A percentile compares a stretch with the other conserved stretches of the same genome.
Evolutionary conservation across 1,140 invertebrate genomes (phyloP).

Genomic region (Forficula auricularia): DNA sequence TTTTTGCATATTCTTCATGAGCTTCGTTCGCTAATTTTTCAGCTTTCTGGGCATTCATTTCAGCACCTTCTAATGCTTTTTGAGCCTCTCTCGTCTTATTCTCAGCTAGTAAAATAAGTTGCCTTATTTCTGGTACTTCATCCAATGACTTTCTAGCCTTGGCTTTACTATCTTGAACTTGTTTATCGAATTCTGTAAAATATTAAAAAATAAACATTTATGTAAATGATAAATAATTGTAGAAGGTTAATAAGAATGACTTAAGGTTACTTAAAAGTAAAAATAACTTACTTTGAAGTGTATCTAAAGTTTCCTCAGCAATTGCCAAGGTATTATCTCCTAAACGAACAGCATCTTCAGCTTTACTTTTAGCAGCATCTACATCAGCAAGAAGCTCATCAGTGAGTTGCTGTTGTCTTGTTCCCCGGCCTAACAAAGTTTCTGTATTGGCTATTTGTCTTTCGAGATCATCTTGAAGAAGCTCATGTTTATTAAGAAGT

Average conservation of each 20-base stretch:
- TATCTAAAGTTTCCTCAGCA: constrained; percentile 69
- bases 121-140: constrained; percentile 37
- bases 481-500: constrained; percentile 38
- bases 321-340: constrained; percentile 73
- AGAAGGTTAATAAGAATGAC: too few species aligned
- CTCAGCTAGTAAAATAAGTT: constrained; percentile 42
- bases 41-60: constrained; percentile 57
- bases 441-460: constrained; percentile 32
- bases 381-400: constrained; percentile 48
- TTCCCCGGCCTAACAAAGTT: constrained; percentile 31
- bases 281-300: constrained; percentile 46
- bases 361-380: constrained; percentile 50
- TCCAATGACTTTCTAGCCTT: constrained; percentile 50
- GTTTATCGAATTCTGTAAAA: constrained; percentile 65
- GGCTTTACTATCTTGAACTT: constrained; percentile 61
- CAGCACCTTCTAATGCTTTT: constrained; percentile 46
- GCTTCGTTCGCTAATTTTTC: constrained; percentile 58
- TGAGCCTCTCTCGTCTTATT: constrained; percentile 34
- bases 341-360: constrained; percentile 59
- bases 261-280: too few species aligned
- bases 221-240: neutral
- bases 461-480: constrained; percentile 39
- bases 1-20: constrained; percentile 46
- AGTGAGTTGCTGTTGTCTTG: constrained; percentile 38
- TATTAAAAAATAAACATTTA: neutral